Base-by-base conservation (phyloP, 2,888 invertebrate genomes). In the Ochropleura plecta region DNA sequence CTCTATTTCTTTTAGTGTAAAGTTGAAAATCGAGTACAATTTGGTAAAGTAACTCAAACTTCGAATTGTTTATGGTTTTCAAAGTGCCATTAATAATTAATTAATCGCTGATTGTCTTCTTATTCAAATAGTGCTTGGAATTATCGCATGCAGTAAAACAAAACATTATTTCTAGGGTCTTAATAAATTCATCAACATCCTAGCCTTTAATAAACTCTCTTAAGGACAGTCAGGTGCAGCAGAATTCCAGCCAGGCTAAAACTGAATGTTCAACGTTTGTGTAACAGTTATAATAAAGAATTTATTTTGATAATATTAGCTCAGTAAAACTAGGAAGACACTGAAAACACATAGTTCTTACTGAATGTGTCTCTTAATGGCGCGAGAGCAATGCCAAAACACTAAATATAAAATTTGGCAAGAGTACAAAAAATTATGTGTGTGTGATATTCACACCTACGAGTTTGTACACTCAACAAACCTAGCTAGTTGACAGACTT, bases 381-480 rank as follows among this genome's bases (percentile, higher is more conserved):
- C 79, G 79, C 46, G 44, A 63, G 30, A 46, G 48, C 59, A 49
- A 51, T 79, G 82, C 76, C 79, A 79, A 70, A 72, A 30, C 12
- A 30, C 51, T 79, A 82, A 76, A 76, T 76, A 79, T 82, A 82
- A 40, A 46, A 63, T 72, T 64, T 82, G 82, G 82, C 82, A 82
- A 42, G 5, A 10, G 18, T 42, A 57, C 82, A 76, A 79, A 75
- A 69, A 69, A 53, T n/a, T 30, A 30, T 30, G 30, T 30, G 30
- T 30, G 30, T 30, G 30, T 30, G 30, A 30, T 30, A 30, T 30
- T n/a, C 30, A 30, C 30, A 30, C 30, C 30, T 30, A 30, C 30
- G 30, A 30, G 30, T 30, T 2, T 30, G 30, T 30, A 30, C 30
- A 30, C 30, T 30, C 30, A 30, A 30, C 30, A 30, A 30, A 30